Evolutionary conservation across 64 coral and sea anemone genomes (phyloP).

Genomic region (Orbicella faveolata): DNA sequence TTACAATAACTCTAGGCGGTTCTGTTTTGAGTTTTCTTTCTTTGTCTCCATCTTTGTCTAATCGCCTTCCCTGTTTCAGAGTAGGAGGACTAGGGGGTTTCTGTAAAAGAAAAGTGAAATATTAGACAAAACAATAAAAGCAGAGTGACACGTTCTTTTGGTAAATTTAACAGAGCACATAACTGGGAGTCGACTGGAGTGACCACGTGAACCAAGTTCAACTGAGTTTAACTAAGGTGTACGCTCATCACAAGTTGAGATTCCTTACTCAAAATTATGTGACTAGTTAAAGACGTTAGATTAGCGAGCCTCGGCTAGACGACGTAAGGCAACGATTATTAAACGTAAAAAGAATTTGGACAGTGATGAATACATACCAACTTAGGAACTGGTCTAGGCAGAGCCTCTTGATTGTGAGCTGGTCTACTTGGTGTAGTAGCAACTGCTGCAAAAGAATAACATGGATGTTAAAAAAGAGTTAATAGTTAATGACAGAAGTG

Average conservation of each 20-base stretch:
- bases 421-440: constrained; percentile 24
- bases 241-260: too few species aligned
- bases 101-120: constrained; percentile 34
- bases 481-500: too few species aligned
- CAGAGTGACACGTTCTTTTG: not conserved
- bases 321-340: too few species aligned
- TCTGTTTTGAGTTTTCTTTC: constrained; percentile 94
- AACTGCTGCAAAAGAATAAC: constrained; percentile 7
- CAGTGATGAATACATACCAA: constrained; percentile 58
- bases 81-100: constrained; percentile 80
- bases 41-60: constrained; percentile 70
- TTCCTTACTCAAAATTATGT: too few species aligned
- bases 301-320: too few species aligned
- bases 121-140: not conserved
- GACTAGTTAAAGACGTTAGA: too few species aligned
- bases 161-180: not conserved
- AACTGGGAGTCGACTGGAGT: too few species aligned
- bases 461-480: not conserved
- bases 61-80: constrained; percentile 59
- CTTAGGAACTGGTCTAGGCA: constrained; percentile 89
- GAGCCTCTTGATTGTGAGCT: constrained; percentile 46
- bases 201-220: too few species aligned
- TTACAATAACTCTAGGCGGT: constrained; percentile 93
- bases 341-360: too few species aligned
- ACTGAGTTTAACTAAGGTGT: too few species aligned